Evolutionary conservation across 2,888 invertebrate genomes (phyloP).

Genomic region (Leucoptera coffeella): DNA sequence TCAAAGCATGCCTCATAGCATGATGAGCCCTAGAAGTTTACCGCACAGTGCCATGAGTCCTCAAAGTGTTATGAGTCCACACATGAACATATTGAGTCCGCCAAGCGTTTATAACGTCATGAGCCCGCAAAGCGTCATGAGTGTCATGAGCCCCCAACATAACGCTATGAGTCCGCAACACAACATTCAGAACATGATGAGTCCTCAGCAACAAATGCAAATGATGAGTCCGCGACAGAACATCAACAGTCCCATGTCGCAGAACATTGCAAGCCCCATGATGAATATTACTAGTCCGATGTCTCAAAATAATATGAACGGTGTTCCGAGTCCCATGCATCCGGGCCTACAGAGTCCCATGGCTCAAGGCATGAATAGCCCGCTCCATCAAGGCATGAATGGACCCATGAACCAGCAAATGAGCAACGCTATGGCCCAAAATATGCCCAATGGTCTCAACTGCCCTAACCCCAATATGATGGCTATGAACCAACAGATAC

Average conservation of each 20-base stretch:
- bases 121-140: conserved; percentile 45
- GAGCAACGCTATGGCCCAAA: conserved; percentile 36
- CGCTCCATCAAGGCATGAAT: conserved; percentile 33
- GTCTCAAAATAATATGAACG: conserved; percentile 29
- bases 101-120: conserved; percentile 37
- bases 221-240: conserved; percentile 41
- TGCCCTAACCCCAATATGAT: conserved; percentile 19
- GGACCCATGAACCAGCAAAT: conserved; percentile 26
- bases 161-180: conserved; percentile 43
- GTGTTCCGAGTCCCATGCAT: conserved; percentile 40
- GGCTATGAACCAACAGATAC: conserved; percentile 11
- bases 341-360: conserved; percentile 36
- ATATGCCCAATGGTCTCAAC: conserved; percentile 20
- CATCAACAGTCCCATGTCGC: conserved; percentile 21
- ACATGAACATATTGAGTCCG: conserved; percentile 36
- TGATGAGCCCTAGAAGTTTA: conserved; percentile 40
- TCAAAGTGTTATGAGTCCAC: conserved; percentile 37
- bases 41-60: conserved; percentile 44
- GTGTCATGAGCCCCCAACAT: conserved; percentile 44
- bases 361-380: conserved; percentile 32
- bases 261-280: conserved; percentile 31
- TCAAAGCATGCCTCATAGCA: conserved; percentile 29
- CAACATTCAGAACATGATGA: conserved; percentile 40
- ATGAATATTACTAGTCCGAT: conserved; percentile 27
- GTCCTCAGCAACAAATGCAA: conserved; percentile 29